Base-by-base conservation (phyloP, 1,140 invertebrate species). In the Sweltsa coloradensis region DNA sequence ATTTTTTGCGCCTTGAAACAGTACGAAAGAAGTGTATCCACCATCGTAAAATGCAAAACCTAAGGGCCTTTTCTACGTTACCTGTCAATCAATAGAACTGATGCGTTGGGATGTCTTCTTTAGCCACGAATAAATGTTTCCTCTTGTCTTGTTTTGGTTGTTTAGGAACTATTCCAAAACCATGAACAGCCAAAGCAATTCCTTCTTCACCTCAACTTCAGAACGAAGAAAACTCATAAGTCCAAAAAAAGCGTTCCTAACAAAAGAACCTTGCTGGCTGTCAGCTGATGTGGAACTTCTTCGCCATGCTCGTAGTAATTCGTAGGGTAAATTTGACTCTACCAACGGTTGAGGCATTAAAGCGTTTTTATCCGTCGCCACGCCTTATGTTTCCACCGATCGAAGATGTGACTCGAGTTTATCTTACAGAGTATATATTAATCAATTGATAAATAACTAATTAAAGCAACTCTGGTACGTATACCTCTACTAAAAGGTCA, bases 271-370 rank as follows among this genome's bases (percentile, higher is more conserved):
- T 19, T 7, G 14, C 23, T 16, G 13, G 5, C 22, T 41, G n/a
- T n/a, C n/a, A n/a, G 16, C 34, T 41, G 7, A 5, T 36, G n/a
- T 25, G 11, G 36, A 46, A 44, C 27, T 39, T 18, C 55, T 19
- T 21, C 60, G 47, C 60, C 56, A 62, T 1, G 50, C 48, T 13
- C 50, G 40, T 13, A 63, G 44, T 13, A 56, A 39, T 2, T 62
- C 55, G 19, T 57, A 55, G 14, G 60, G 58, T 5, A 66, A 18
- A 16, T 57, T 53, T 2, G 60, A 63, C 47, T n/a, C n/a, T 63
- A 61, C 57, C 19, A 65, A 39, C 0, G 60, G 59, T 25, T 53
- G 56, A 2, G 63, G 31, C 41, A 60, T 54, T 3, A 57, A 52
- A 0, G 55, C 55, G 50, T 53, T 57, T 29, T 58, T 60, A 21